Percentiles rank a stretch among this genome's conserved stretches.
Conservation (phyloP, 2,113 vertebrate species). For the Sinocyclocheilus maitianheensis region DNA sequence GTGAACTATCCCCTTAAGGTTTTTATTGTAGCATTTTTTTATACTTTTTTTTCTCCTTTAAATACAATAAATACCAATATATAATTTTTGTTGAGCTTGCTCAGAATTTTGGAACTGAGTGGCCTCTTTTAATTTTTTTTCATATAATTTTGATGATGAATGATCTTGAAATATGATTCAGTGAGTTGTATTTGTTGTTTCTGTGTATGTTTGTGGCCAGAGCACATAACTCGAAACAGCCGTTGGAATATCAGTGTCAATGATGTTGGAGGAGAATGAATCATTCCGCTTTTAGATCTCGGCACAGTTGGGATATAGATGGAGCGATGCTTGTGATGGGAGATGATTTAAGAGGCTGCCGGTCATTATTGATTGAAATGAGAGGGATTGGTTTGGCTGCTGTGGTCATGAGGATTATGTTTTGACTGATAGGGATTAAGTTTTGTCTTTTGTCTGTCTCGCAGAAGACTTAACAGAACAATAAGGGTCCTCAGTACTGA, state of each 20-base stretch:
- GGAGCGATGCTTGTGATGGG: not conserved
- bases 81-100: no score
- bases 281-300: not conserved
- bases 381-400: slow-evolving; percentile 28
- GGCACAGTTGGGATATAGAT: not conserved
- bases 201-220: not conserved
- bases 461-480: not conserved
- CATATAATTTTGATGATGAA: not conserved
- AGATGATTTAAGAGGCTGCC: not conserved
- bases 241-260: not conserved
- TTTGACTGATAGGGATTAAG: slow-evolving; percentile 40
- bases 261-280: not conserved
- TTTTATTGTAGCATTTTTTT: not conserved
- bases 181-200: not conserved
- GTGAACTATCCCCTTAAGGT: no score
- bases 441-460: slow-evolving; percentile 36
- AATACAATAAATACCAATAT: no score
- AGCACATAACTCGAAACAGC: not conserved
- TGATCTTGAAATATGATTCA: not conserved
- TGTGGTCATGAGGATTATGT: slow-evolving; percentile 24
- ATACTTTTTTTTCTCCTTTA: no score
- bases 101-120: no score
- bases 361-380: slow-evolving; percentile 13
- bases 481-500: not conserved
- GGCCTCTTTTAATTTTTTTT: not conserved